Base-by-base conservation (phyloP, 2,888 invertebrate species). In the Rotaria macrura region DNA sequence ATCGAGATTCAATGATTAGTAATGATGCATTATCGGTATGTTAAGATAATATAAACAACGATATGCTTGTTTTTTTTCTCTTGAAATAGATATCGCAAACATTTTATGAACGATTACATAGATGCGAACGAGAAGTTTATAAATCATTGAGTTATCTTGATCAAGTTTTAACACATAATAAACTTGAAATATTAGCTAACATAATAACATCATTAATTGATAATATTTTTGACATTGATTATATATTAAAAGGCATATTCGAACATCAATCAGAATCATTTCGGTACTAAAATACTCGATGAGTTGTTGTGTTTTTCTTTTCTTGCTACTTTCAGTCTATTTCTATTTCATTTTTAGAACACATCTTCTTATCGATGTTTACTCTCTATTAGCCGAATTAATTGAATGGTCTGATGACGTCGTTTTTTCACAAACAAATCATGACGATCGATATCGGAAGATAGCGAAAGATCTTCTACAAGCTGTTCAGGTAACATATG, bases 71-170 rank as follows among this genome's bases (percentile, higher is more conserved):
- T 79, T 79, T 43, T 14, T n/a, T 43, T 25, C 34, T 1, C n/a
- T n/a, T n/a, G n/a, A n/a, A 23, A 25, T 79, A 79, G 79, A n/a
- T n/a, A n/a, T n/a, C 43, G 2, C 79, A 79, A 43, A 43, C 79
- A 79, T 79, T 25, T 40, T 79, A 43, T 43, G 79, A 79, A 79
- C 79, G 79, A 43, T 79, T 79, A 43, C 40, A 43, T 43, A 79
- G 43, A 79, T 43, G 43, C n/a, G 79, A 79, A 79, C 43, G 43
- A n/a, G 79, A 79, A 43, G 25, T 79, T 20, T 43, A 38, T 20
- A 84, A 86, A 55, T 86, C 86, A 20, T 43, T 86, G 25, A 84
- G 83, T 25, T 86, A 86, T 84, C 54, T 86, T 25, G 86, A 86
- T 7, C 84, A 86, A 84, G 57, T 86, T 47, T 47, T 86, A 43